Evolutionary conservation across 2,797 vertebrate genomes (phyloP), one percentile per base, ranked within the genome.

Genomic region (Alectoris magna): DNA sequence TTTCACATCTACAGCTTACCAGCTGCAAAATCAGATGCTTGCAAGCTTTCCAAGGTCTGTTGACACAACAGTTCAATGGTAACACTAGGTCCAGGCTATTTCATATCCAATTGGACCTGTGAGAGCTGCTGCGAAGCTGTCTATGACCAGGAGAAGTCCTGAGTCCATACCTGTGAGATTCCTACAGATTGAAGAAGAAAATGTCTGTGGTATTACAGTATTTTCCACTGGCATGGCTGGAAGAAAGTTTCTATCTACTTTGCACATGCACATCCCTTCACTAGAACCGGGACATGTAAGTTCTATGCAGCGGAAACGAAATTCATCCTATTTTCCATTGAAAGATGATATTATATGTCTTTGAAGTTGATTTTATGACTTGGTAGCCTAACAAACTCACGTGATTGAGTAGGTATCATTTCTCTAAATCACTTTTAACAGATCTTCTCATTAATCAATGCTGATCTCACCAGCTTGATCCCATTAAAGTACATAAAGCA

Each of bases 351-450:
- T 51, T 51, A 31, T 59, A 44, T n/a, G 8, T 62, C 69, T 63
- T 48, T 75, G 1, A 3, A 71, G 23, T 31, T 77, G 7, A 1
- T 75, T 84, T 88, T 82, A 58, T 80, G 36, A 79, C 74, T 72
- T 59, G 19, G 38, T 77, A 62, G 34, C 53, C 63, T 74, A 41
- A 84, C 10, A 39, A 71, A 43, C 58, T 92, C 94, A 56, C 5
- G 51, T 76, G 77, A 91, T 11, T 60, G 41, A 86, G 44, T 17
- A 26, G 58, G 21, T 60, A 48, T 75, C 26, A 51, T 67, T 93
- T 84, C 48, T 87, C n/a, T 72, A 73, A 66, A 78, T 79, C 24
- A 49, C 21, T 95, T 96, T 84, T 80, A 72, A 62, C 59, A 83
- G 84, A 80, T 67, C 66, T 79, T 38, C 24, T 69, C 75, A 53